Conservation (phyloP, 1,140 invertebrate genomes). For the Metopolophium dirhodum region DNA sequence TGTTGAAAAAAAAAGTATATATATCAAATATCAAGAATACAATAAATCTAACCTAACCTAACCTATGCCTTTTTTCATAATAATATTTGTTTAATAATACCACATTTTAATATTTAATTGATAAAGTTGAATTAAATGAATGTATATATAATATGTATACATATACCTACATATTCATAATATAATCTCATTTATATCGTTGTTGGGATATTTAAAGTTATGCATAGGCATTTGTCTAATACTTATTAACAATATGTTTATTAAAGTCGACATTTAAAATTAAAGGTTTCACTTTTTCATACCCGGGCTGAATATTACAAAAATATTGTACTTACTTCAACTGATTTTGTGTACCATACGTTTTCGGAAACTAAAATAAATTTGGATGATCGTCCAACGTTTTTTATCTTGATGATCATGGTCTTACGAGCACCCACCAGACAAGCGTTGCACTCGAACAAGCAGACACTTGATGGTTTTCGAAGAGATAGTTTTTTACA, state of each 20-base stretch:
- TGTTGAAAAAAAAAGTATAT: not conserved
- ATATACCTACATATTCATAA: too few relatives aligned
- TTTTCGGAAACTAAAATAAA: conserved; percentile 44
- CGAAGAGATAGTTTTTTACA: not conserved
- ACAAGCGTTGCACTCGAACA: conserved; percentile 44
- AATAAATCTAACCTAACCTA: not conserved
- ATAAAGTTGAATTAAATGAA: not conserved
- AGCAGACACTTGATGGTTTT: not conserved
- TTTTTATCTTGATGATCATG: not conserved
- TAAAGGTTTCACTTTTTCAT: not conserved
- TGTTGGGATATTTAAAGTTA: not conserved
- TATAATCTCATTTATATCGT: too few relatives aligned
- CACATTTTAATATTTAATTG: not conserved
- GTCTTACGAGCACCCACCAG: conserved; percentile 8
- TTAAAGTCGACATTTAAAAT: not conserved
- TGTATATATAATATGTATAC: not conserved
- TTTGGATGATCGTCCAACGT: conserved; percentile 11
- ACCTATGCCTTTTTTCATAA: not conserved
- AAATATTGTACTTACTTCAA: not conserved
- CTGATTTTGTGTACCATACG: conserved; percentile 22
- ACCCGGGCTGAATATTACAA: not conserved
- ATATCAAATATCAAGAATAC: not conserved
- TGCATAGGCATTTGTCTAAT: not conserved
- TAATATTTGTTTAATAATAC: not conserved
- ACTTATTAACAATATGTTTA: not conserved